Conservation (phyloP, 2,797 vertebrate genomes). For the Micrastur ruficollis region DNA sequence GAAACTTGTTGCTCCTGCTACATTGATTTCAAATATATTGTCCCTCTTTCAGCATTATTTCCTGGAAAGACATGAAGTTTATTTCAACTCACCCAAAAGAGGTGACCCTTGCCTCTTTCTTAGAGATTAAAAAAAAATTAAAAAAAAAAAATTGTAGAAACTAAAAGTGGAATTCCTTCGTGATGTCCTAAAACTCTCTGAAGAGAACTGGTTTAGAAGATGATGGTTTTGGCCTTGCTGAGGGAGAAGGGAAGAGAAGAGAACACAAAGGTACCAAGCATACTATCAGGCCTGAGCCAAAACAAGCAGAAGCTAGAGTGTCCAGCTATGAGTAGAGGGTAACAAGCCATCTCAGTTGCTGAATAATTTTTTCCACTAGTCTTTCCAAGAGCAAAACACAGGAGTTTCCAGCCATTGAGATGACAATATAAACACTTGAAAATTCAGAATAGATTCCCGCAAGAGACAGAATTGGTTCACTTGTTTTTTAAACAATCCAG, state of each 20-base stretch:
- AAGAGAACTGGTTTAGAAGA: not conserved
- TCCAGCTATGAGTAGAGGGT: not conserved
- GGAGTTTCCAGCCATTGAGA: not conserved
- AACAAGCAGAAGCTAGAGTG: not conserved
- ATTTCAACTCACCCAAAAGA: not conserved
- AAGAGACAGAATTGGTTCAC: not conserved
- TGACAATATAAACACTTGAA: not conserved
- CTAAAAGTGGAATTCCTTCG: not conserved
- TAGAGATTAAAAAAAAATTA: not conserved
- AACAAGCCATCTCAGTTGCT: not conserved
- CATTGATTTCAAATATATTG: not conserved
- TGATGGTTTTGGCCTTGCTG: not conserved
- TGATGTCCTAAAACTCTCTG: not conserved
- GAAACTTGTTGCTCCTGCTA: not conserved
- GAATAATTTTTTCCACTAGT: not conserved
- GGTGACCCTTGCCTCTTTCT: not conserved
- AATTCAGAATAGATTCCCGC: not conserved
- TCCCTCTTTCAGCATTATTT: not conserved
- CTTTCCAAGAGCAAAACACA: constrained; percentile 4
- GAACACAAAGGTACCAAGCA: not conserved
- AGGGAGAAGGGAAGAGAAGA: not conserved
- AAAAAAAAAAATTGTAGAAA: not conserved
- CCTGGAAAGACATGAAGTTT: not conserved
- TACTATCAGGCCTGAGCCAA: not conserved
- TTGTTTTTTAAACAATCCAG: not conserved